Conservation (phyloP, 1,140 invertebrate genomes). For the Drosophila leontia region DNA sequence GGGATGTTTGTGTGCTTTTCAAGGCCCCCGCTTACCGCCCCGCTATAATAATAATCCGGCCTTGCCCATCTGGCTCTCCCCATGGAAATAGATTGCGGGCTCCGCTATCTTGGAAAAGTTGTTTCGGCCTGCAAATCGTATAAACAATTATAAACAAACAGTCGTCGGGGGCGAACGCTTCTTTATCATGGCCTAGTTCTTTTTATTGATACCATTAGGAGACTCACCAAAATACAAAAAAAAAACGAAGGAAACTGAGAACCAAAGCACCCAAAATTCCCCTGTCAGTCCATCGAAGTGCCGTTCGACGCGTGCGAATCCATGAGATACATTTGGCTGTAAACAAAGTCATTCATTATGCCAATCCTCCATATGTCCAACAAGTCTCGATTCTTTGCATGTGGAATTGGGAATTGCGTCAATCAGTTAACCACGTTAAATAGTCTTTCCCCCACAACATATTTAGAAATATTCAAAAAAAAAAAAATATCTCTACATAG, state of each 20-base stretch:
- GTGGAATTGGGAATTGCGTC: conserved; percentile 39
- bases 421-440: conserved; percentile 33
- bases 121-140: conserved; percentile 69
- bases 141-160: conserved; percentile 83
- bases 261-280: conserved; percentile 1
- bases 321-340: conserved; percentile 65
- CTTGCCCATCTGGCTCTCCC: conserved; percentile 20
- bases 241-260: conserved; percentile 19
- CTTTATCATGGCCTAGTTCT: conserved; percentile 80
- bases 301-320: conserved; percentile 53
- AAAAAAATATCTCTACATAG: conserved; percentile 8
- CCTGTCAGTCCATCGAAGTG: conserved; percentile 11
- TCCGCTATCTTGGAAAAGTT: conserved; percentile 68
- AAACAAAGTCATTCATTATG: conserved; percentile 74
- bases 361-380: conserved; percentile 49
- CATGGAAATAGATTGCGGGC: conserved; percentile 63
- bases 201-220: conserved; percentile 71
- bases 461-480: conserved; percentile 23
- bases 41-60: conserved; percentile 31
- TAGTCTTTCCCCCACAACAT: conserved; percentile 2
- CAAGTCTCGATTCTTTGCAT: conserved; percentile 36
- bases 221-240: conserved; percentile 27
- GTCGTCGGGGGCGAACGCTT: conserved; percentile 47
- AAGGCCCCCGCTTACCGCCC: conserved; percentile 29
- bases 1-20: conserved; percentile 61